A percentile compares a stretch with the other conserved stretches of the same genome.
Conservation (phyloP, 2,888 invertebrate species). For the Microplitis manilae region DNA sequence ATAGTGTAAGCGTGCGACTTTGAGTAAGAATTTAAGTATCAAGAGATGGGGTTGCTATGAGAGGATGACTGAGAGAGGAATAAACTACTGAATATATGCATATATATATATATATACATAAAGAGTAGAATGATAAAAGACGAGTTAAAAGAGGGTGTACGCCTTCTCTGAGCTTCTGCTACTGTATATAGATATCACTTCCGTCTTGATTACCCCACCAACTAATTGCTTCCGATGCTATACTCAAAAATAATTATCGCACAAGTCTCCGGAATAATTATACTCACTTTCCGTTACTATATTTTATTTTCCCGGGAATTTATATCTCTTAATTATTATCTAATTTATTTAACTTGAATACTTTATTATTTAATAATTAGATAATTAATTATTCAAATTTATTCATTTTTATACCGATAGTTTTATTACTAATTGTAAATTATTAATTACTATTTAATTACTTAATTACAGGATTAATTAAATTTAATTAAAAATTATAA, state of each 20-base stretch:
- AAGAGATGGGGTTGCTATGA: neutral
- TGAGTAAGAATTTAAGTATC: neutral
- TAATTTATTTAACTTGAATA: neutral
- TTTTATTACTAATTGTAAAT: no score
- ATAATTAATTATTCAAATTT: neutral
- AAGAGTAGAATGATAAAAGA: slow-evolving; percentile 5
- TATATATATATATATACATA: neutral
- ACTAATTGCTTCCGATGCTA: slow-evolving; percentile 37
- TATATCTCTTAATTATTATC: neutral
- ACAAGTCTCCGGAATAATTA: neutral
- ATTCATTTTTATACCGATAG: no score
- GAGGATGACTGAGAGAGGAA: neutral
- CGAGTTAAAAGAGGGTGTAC: neutral
- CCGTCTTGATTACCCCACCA: slow-evolving; percentile 35
- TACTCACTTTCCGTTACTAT: neutral
- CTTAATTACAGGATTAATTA: no score
- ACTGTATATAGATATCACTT: slow-evolving; percentile 18
- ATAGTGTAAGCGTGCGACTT: neutral
- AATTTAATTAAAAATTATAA: no score
- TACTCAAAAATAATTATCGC: slow-evolving; percentile 16
- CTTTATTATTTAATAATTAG: neutral
- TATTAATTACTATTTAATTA: no score
- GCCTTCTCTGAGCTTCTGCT: neutral
- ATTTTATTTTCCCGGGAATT: neutral
- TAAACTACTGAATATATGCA: neutral